Evolutionary conservation across 2,113 vertebrate species (phyloP).

Genomic region (Apistogramma diplotaenia): DNA sequence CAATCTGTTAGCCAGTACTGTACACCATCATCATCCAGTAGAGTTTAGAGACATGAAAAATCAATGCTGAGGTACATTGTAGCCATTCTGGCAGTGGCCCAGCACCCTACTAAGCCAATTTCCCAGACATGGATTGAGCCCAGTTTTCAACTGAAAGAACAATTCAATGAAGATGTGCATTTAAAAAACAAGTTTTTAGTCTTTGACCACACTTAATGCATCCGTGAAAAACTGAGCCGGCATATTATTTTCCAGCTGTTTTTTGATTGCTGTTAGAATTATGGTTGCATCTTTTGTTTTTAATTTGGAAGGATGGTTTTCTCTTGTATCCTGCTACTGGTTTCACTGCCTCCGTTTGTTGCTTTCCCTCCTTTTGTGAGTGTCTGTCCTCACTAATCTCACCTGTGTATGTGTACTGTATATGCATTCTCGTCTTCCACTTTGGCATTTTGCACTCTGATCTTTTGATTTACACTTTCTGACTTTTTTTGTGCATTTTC

Average conservation of each 20-base stretch:
- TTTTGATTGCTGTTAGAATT: neutral
- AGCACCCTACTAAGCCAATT: neutral
- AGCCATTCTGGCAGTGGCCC: neutral
- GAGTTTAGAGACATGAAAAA: neutral
- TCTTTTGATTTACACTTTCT: neutral
- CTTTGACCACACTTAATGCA: neutral
- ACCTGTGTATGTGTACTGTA: neutral
- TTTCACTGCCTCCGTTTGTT: neutral
- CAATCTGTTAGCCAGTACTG: neutral
- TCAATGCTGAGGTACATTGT: neutral
- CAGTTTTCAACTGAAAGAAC: neutral
- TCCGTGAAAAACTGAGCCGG: neutral
- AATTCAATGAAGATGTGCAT: neutral
- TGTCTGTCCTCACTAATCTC: neutral
- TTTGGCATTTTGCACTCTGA: neutral
- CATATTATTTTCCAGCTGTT: neutral
- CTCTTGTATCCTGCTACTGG: neutral
- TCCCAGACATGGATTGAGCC: neutral
- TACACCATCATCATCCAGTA: neutral
- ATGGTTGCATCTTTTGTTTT: neutral
- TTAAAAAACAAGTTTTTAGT: neutral
- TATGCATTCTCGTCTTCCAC: neutral
- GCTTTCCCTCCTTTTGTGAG: neutral
- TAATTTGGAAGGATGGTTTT: neutral
- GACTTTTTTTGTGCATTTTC: neutral